Evolutionary conservation across 1,140 invertebrate genomes (phyloP).

Genomic region (Habropoda laboriosa): DNA sequence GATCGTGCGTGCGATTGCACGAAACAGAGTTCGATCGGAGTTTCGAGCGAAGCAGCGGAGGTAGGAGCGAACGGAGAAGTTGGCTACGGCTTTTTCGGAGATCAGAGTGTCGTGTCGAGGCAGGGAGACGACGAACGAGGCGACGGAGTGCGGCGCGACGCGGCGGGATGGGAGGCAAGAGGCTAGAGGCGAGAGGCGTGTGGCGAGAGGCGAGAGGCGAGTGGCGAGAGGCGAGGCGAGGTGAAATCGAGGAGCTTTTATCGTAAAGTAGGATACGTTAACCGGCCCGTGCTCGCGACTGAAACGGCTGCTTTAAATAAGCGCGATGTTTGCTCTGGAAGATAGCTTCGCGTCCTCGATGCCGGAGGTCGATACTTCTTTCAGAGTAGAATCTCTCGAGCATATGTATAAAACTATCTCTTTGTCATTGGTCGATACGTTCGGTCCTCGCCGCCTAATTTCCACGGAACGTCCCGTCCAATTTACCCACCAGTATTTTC

Average conservation of each 20-base stretch:
- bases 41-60: too few relatives aligned
- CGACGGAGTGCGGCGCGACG: too few relatives aligned
- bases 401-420: slow-evolving; percentile 5
- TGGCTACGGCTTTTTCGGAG: not conserved
- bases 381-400: not conserved
- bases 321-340: slow-evolving; percentile 69
- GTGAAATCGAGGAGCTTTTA: slow-evolving; percentile 63
- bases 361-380: slow-evolving; percentile 41
- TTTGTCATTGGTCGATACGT: not conserved
- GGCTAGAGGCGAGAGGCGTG: too few relatives aligned
- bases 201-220: too few relatives aligned
- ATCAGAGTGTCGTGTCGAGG: too few relatives aligned
- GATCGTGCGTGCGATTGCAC: too few relatives aligned
- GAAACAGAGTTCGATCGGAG: too few relatives aligned
- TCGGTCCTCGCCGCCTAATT: not conserved
- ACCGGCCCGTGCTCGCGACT: slow-evolving; percentile 42
- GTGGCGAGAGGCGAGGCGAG: not conserved
- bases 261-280: slow-evolving; percentile 67
- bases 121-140: too few relatives aligned
- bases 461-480: too few relatives aligned
- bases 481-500: not conserved
- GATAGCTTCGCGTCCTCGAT: slow-evolving; percentile 54
- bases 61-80: not conserved
- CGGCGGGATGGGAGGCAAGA: too few relatives aligned
- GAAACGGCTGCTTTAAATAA: slow-evolving; percentile 69